Evolutionary conservation across 1,140 invertebrate species (phyloP).

Genomic region (Trinorchestia longiramus): DNA sequence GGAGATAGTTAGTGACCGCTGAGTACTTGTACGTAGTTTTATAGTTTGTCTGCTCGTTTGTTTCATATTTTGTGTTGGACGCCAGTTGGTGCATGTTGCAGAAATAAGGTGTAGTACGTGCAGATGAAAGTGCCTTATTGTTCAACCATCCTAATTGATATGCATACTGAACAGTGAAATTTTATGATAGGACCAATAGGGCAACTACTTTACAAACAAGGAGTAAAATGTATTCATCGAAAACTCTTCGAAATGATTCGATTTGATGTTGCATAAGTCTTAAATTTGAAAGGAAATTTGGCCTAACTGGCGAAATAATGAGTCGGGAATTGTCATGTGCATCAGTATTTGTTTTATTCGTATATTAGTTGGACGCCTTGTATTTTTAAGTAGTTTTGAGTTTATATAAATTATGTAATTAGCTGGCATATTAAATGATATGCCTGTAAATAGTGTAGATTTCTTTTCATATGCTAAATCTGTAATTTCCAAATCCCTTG

Average conservation of each 20-base stretch:
- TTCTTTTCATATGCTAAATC: neutral
- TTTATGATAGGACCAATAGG: neutral
- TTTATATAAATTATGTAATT: slow-evolving; percentile 1
- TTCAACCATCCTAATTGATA: neutral
- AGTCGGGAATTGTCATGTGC: neutral
- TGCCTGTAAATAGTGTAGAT: slow-evolving; percentile 8
- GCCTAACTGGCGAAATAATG: neutral
- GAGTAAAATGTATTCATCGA: neutral
- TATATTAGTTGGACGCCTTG: neutral
- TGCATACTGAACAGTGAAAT: neutral
- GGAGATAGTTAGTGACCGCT: neutral
- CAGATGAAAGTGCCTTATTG: neutral
- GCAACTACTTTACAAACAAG: neutral
- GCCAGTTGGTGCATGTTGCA: neutral
- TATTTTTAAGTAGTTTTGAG: neutral
- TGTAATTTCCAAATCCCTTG: neutral
- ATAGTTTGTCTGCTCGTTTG: neutral
- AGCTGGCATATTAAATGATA: neutral
- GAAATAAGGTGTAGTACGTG: neutral
- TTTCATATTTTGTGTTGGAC: neutral
- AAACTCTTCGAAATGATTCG: neutral
- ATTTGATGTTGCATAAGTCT: neutral
- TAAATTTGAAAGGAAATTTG: neutral
- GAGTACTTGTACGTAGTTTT: neutral
- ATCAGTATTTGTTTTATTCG: neutral